Percentiles rank a stretch among this genome's conserved stretches.
Evolutionary conservation across 2,888 invertebrate genomes (phyloP).

Genomic region (Ornithoptera priamus): DNA sequence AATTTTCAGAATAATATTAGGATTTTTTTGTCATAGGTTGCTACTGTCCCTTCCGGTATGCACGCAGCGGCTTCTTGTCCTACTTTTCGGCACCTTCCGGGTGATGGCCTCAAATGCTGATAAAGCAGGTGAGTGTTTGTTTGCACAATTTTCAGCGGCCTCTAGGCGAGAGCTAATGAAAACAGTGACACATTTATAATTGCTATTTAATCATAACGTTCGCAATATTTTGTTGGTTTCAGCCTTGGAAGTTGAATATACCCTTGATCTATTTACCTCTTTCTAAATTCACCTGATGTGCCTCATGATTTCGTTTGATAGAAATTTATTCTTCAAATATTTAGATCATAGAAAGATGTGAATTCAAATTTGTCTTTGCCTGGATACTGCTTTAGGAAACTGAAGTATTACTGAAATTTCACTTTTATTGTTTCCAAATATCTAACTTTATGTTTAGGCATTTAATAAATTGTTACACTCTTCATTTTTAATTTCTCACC

Average conservation of each 20-base stretch:
- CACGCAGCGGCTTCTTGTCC: slow-evolving; percentile 95
- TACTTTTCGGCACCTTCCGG: slow-evolving; percentile 98
- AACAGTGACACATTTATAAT: slow-evolving; percentile 21
- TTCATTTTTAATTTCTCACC: too few species aligned
- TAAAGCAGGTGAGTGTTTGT: slow-evolving; percentile 78
- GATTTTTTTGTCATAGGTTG: slow-evolving; percentile 71
- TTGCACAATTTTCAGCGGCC: neutral
- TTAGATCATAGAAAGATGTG: neutral
- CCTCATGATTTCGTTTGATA: slow-evolving; percentile 8
- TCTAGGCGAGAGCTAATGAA: slow-evolving; percentile 10
- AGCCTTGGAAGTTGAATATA: slow-evolving; percentile 13
- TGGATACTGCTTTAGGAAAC: too few species aligned
- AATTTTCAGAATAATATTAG: neutral
- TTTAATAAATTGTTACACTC: too few species aligned
- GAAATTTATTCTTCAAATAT: neutral
- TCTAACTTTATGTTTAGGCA: too few species aligned
- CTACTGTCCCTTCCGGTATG: slow-evolving; percentile 92
- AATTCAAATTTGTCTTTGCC: too few species aligned
- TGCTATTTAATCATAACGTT: slow-evolving; percentile 7
- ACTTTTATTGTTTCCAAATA: too few species aligned
- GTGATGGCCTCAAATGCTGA: slow-evolving; percentile 96
- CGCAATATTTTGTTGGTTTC: slow-evolving; percentile 1
- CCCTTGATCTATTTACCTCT: slow-evolving; percentile 25
- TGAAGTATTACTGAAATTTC: too few species aligned
- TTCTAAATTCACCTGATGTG: slow-evolving; percentile 6